Base-by-base conservation (phyloP, 2,888 invertebrate genomes). In the Polymixis flavicincta region DNA sequence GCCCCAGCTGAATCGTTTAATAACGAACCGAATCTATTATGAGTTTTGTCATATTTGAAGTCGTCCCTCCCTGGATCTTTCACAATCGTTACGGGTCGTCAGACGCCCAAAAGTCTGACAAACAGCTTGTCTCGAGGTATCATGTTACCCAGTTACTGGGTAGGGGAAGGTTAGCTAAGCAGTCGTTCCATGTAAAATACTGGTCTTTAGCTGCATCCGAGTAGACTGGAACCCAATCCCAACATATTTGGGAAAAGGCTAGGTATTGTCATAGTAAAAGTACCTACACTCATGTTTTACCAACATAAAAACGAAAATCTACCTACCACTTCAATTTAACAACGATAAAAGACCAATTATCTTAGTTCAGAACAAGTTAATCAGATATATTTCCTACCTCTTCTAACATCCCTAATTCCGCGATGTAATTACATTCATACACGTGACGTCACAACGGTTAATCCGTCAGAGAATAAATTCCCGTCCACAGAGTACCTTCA, bases 361-460 rank as follows among this genome's bases (percentile, higher is more conserved):
- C 25, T 25, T 11, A 37, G 17, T 17, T 9, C 2, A 63, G n/a
- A 37, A n/a, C 8, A 45, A 25, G 42, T 22, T n/a, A 65, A 65
- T 50, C 65, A 14, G 14, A 71, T 28, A 7, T n/a, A 45, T 67
- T 59, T 32, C 28, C 25, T 45, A n/a, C 48, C 50, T 25, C 32
- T 45, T 42, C 50, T 14, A 37, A 59, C 64, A 54, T 61, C n/a
- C 57, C 37, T 72, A 48, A 82, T 76, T 68, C 60, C 28, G n/a
- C n/a, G 7, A 66, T 37, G 69, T 77, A 84, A 84, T 84, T 82
- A 80, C 77, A 70, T 78, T 76, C 71, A 80, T 80, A 76, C 74
- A 82, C 76, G 70, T 79, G 69, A 74, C 79, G 74, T 72, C 79
- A 80, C 80, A 65, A 59, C 25, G 77, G 78, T 78, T 85, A 80